A percentile compares a stretch with the other conserved stretches of the same genome.
These are phyloP conservation scores for Venusia cambrica DNA, from an alignment of 2,888 invertebrate species.

Conservation along the genomic window DNA sequence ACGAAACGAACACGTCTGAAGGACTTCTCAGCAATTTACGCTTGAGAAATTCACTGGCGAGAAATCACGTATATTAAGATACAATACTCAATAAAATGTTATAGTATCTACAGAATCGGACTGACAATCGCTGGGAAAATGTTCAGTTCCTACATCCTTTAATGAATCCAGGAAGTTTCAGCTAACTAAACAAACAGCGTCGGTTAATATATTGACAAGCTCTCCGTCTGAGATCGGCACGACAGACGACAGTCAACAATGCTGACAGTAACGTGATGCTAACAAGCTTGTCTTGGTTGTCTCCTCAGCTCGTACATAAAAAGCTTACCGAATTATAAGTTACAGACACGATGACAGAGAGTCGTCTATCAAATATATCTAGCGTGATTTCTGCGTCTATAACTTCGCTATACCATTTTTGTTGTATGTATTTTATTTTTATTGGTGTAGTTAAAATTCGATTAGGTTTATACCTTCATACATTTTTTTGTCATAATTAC, in stretches of 20 bases:
- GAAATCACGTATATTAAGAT: constrained; percentile 12
- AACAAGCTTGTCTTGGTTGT: constrained; percentile 13
- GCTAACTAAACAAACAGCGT: constrained; percentile 26
- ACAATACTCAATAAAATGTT: constrained; percentile 9
- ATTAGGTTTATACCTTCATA: constrained; percentile 3
- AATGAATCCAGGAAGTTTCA: constrained; percentile 14
- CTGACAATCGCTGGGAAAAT: constrained; percentile 10
- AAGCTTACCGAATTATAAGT: constrained; percentile 30
- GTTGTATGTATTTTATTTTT: too few relatives aligned
- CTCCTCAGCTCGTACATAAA: constrained; percentile 30
- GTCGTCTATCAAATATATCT: constrained; percentile 1
- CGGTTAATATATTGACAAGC: constrained; percentile 29
- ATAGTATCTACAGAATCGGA: background rate
- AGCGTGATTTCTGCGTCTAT: background rate
- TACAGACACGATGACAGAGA: constrained; percentile 19
- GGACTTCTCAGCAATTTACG: constrained; percentile 20
- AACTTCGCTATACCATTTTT: background rate
- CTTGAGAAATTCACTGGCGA: constrained; percentile 21
- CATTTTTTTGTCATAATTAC: constrained; percentile 13
- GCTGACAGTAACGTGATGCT: constrained; percentile 17
- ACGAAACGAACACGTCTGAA: constrained; percentile 22
- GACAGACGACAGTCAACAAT: constrained; percentile 15
- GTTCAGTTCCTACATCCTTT: constrained; percentile 8
- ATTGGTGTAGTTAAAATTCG: too few relatives aligned
- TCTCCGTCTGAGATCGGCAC: constrained; percentile 24